Evolutionary conservation across 2,888 invertebrate species (phyloP).

Genomic region (Rhamphomyia laevipes): DNA sequence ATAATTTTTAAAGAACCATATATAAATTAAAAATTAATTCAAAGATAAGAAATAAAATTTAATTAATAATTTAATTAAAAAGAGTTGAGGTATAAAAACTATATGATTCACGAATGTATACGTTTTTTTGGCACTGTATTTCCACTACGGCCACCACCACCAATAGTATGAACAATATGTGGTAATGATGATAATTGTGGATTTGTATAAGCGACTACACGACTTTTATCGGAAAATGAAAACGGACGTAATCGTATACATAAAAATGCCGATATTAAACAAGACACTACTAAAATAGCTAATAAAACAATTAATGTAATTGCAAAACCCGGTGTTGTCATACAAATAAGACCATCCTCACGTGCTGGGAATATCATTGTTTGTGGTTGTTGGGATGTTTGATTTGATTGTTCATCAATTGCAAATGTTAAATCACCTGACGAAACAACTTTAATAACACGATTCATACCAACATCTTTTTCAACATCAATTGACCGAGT

Average conservation of each 20-base stretch:
- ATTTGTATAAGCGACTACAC: conserved; percentile 34
- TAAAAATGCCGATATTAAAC: conserved; percentile 73
- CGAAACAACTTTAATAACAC: conserved; percentile 82
- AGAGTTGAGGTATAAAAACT: not conserved
- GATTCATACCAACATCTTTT: conserved; percentile 77
- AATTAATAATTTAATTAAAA: no score
- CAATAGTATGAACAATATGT: conserved; percentile 26
- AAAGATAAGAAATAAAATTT: no score
- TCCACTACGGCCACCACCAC: conserved; percentile 13
- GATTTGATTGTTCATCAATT: conserved; percentile 54
- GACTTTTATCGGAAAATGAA: conserved; percentile 38
- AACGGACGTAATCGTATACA: conserved; percentile 71
- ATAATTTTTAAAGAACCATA: no score
- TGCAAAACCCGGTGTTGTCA: conserved; percentile 90
- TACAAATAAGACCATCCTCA: conserved; percentile 67
- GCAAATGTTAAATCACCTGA: conserved; percentile 81
- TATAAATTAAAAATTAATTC: no score
- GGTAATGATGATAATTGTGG: conserved; percentile 30
- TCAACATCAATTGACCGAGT: conserved; percentile 50
- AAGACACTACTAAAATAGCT: conserved; percentile 71
- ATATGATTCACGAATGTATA: conserved; percentile 15
- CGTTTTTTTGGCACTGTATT: conserved; percentile 33
- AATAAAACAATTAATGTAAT: conserved; percentile 73
- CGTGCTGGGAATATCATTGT: conserved; percentile 63
- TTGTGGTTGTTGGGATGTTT: conserved; percentile 47